phyloP scores from a whole-genome alignment of 2,797 vertebrate genomes.

The Amblyraja radiata region DNA sequence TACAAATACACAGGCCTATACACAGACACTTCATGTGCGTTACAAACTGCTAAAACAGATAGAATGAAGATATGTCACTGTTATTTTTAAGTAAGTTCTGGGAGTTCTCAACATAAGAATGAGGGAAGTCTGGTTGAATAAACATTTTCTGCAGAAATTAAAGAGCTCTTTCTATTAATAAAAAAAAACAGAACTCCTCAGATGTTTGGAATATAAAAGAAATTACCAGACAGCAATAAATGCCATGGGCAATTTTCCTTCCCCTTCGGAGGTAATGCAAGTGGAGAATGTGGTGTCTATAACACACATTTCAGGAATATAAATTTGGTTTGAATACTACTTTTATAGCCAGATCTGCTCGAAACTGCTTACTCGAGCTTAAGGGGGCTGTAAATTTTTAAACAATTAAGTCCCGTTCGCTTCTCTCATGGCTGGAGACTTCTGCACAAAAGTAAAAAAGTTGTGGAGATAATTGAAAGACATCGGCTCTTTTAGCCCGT shows the following conservation, averaged over 20 bases:
- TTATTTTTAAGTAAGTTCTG: conserved; percentile 32
- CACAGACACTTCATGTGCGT: background rate
- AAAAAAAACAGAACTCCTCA: conserved; percentile 2
- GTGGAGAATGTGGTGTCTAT: conserved; percentile 25
- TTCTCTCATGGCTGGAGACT: conserved; percentile 21
- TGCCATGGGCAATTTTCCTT: conserved; percentile 36
- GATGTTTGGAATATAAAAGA: conserved; percentile 36
- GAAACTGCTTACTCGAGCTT: conserved; percentile 29
- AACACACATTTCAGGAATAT: conserved; percentile 37
- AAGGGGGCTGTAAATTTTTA: conserved; percentile 37
- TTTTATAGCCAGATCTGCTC: conserved; percentile 32
- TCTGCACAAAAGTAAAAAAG: conserved; percentile 1
- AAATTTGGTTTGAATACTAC: conserved; percentile 34
- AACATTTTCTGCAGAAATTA: conserved; percentile 26
- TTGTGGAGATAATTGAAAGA: background rate
- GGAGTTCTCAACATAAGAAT: background rate
- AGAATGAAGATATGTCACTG: conserved; percentile 5
- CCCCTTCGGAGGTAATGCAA: background rate
- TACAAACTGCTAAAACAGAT: background rate
- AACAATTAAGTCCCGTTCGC: conserved; percentile 32
- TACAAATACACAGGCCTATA: background rate
- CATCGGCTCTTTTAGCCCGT: background rate
- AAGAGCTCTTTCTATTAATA: conserved; percentile 19
- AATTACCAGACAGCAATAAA: conserved; percentile 38
- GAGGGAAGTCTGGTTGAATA: conserved; percentile 23